Conservation (phyloP, 2,113 vertebrate genomes). For the Dendrocopos noguchii region DNA sequence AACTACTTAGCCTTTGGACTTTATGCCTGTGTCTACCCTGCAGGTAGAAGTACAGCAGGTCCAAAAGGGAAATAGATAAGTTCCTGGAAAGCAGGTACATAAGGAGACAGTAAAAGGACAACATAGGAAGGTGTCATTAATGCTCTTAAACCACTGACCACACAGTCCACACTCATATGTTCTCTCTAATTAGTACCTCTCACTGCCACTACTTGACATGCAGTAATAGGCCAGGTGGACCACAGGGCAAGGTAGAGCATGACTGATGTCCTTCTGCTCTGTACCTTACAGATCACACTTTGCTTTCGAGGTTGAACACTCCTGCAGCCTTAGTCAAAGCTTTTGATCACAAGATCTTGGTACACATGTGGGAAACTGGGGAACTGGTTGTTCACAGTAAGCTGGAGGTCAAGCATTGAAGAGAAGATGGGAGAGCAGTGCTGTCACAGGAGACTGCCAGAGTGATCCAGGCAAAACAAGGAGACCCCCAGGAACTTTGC, state of each 20-base stretch:
- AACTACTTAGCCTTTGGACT: neutral
- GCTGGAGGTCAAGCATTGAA: neutral
- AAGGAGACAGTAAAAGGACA: neutral
- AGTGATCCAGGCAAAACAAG: neutral
- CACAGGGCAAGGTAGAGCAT: neutral
- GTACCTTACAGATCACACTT: neutral
- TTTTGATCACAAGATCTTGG: neutral
- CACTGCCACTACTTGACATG: neutral
- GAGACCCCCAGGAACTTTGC: neutral
- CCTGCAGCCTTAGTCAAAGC: neutral
- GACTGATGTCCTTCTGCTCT: neutral
- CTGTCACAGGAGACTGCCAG: neutral
- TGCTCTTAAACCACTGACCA: neutral
- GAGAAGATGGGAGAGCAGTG: neutral
- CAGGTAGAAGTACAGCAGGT: neutral
- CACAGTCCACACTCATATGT: neutral
- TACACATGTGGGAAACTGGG: fast-evolving
- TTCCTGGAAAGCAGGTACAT: neutral
- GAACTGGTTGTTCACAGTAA: neutral
- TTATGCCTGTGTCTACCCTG: neutral
- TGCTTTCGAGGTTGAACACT: neutral
- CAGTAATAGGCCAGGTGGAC: neutral
- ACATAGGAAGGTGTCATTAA: neutral
- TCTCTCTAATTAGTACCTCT: neutral
- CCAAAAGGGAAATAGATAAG: neutral